Conservation (phyloP, 2,888 invertebrate species). For the Dasypogon diadema region DNA sequence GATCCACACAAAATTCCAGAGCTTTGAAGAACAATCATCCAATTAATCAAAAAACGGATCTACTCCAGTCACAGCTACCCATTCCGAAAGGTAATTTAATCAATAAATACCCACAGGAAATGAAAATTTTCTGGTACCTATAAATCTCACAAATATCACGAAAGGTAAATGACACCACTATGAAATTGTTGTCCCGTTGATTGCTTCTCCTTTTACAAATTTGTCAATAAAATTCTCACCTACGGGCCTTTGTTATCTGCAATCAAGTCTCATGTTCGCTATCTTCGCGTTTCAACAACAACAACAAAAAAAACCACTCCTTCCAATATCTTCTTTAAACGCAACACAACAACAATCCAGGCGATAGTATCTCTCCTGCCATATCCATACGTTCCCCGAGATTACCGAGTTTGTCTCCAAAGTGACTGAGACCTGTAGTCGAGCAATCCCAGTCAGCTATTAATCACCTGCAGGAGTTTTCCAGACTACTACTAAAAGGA, state of each 20-base stretch:
- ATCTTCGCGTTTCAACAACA: not conserved
- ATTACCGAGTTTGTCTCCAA: conserved; percentile 3
- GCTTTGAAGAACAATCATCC: too few relatives aligned
- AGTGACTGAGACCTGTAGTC: conserved; percentile 3
- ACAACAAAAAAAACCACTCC: too few relatives aligned
- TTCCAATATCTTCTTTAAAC: not conserved
- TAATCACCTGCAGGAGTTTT: conserved; percentile 39
- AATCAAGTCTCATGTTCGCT: not conserved
- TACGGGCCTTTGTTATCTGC: not conserved
- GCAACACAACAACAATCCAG: not conserved
- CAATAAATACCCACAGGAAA: too few relatives aligned
- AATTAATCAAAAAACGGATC: too few relatives aligned
- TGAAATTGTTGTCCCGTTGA: not conserved
- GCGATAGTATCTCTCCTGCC: not conserved
- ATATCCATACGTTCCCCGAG: not conserved
- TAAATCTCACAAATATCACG: too few relatives aligned
- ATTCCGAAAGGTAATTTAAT: too few relatives aligned
- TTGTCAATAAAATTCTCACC: conserved; percentile 3
- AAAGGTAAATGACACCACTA: not conserved
- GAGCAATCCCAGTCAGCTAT: conserved; percentile 5
- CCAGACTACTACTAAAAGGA: conserved; percentile 43
- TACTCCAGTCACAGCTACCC: too few relatives aligned
- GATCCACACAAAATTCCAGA: too few relatives aligned
- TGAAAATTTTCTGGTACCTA: too few relatives aligned
- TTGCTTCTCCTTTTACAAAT: not conserved